phyloP scores from a whole-genome alignment of 2,888 invertebrate species.

The Dicyrtoma fusca region DNA sequence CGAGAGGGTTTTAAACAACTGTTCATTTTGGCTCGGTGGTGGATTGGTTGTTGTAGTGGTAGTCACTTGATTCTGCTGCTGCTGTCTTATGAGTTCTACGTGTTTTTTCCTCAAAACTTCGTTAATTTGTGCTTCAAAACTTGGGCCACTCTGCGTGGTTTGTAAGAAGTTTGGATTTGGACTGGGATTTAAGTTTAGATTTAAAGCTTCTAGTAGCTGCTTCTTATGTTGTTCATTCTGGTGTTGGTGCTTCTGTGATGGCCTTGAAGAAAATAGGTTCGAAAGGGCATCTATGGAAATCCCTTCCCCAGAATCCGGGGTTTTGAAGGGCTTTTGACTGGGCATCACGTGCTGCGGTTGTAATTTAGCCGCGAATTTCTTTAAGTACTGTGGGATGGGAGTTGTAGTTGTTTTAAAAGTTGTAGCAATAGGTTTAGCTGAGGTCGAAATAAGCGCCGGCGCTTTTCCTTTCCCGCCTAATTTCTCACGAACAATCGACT shows the following conservation, averaged over 20 bases:
- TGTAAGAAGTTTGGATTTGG: no score
- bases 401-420: background rate
- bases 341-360: background rate
- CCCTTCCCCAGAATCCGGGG: no score
- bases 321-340: no score
- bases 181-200: no score
- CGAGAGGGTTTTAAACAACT: constrained; percentile 8
- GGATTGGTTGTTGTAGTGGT: constrained; percentile 7
- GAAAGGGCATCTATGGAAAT: background rate
- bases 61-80: constrained; percentile 25
- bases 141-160: background rate
- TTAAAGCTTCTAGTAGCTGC: no score
- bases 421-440: background rate
- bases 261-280: no score
- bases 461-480: no score
- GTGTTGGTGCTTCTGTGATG: no score
- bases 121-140: constrained; percentile 27
- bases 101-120: constrained; percentile 20
- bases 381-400: background rate
- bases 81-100: constrained; percentile 18
- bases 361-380: background rate
- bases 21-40: background rate
- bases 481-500: constrained; percentile 46
- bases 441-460: no score
- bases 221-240: no score